Conservation (phyloP, 2,797 vertebrate species). For the Sebastes iracundus region DNA sequence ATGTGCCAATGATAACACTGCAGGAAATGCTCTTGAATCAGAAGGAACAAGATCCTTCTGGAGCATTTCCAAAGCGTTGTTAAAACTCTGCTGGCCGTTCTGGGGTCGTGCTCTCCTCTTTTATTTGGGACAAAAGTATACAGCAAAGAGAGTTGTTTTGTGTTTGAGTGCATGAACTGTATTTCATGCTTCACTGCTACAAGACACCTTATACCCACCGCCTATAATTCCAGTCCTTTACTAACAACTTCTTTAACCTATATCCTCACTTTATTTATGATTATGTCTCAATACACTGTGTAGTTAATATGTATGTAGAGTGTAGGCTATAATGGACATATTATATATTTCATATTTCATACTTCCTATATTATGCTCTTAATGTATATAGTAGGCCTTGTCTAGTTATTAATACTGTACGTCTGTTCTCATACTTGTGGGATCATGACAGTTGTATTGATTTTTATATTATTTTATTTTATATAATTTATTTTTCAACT, state of each 20-base stretch:
- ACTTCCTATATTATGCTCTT: background rate
- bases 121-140: background rate
- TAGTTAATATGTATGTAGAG: background rate
- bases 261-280: background rate
- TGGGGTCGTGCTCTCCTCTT: background rate
- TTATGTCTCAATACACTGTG: background rate
- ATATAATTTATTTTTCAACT: background rate
- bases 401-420: background rate
- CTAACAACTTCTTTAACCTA: background rate
- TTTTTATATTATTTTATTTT: background rate
- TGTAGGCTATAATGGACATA: background rate
- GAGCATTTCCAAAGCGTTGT: background rate
- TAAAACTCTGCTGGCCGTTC: background rate
- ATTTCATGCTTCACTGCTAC: background rate
- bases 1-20: conserved; percentile 24
- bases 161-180: background rate
- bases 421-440: background rate
- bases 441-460: background rate
- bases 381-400: background rate
- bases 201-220: background rate
- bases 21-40: background rate
- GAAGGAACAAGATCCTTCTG: background rate
- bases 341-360: background rate
- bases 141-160: background rate
- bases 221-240: background rate